Conservation (phyloP, 2,888 invertebrate species). For the Eupithecia subumbrata region DNA sequence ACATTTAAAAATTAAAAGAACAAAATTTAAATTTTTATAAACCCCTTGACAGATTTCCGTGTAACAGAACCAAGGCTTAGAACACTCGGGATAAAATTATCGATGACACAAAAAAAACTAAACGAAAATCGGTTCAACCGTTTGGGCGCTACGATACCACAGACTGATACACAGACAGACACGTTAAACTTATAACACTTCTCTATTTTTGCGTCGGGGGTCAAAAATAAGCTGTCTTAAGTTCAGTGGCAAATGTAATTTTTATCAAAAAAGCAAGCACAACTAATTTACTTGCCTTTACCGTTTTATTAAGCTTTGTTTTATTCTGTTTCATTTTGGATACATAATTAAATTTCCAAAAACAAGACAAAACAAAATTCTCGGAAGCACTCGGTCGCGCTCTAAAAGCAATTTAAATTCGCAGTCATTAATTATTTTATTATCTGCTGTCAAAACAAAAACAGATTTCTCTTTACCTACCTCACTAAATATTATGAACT, state of each 20-base stretch:
- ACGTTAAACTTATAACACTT: too few species aligned
- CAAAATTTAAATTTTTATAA: too few species aligned
- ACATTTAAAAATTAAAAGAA: too few species aligned
- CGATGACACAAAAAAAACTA: too few species aligned
- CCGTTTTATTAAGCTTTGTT: neutral
- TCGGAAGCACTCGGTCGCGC: neutral
- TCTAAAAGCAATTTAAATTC: conserved; percentile 17
- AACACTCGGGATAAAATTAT: too few species aligned
- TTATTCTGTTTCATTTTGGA: neutral
- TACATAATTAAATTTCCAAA: neutral
- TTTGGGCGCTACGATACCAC: too few species aligned
- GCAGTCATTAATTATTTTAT: conserved; percentile 25
- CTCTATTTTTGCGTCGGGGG: too few species aligned
- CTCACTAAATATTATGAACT: conserved; percentile 2
- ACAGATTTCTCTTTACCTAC: conserved; percentile 24
- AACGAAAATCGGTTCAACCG: too few species aligned
- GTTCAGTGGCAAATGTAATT: neutral
- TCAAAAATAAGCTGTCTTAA: too few species aligned
- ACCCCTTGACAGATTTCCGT: too few species aligned
- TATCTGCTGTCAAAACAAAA: conserved; percentile 33
- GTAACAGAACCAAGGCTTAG: too few species aligned
- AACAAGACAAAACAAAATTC: conserved; percentile 8
- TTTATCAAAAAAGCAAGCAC: neutral
- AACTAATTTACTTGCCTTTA: neutral
- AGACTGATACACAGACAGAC: too few species aligned